Base-by-base conservation (phyloP, 2,888 invertebrate genomes). In the Zygothrica quintamaculata region DNA sequence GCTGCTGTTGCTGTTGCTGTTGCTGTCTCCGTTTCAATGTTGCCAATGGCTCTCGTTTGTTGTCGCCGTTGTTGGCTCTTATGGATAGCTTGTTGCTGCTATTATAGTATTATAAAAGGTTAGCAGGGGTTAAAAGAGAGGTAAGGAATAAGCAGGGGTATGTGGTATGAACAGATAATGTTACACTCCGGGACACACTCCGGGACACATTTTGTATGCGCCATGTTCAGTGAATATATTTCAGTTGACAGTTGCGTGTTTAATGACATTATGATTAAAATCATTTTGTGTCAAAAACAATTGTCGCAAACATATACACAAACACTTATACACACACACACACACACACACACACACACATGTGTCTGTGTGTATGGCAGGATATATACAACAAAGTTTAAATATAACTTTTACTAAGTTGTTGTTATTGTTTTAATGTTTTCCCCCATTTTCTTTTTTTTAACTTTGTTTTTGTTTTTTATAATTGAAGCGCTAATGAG, bases 231-330 rank as follows among this genome's bases (percentile, higher is more conserved):
- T 73, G 73, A 73, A 69, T 73, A 69, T 73, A 73, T 70, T 73
- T 66, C 62, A 66, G 73, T 55, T 59, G 72, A 65, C 74, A 65
- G 76, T 78, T 79, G 80, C 82, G 80, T 80, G 80, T 79, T 79
- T 82, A 79, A 82, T 82, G 80, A 79, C 80, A 84, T 84, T 78
- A 84, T 81, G 80, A 81, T 82, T 84, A 80, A 84, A 84, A 84
- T 81, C 81, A 77, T 78, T 78, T 81, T 80, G 81, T 82, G 81
- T 82, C 84, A 82, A 78, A 84, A 77, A 74, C 84, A 81, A 82
- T 82, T 82, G 84, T 75, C 67, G 47, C 74, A 65, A 66, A 66
- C 59, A 70, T 57, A 57, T 60, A 52, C 65, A 53, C 34, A 34
- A 12, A 29, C 44, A 57, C 11, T 15, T 55, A 15, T 65, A 60